Percentiles rank a stretch among this genome's conserved stretches.
Evolutionary conservation across 2,113 vertebrate genomes (phyloP).

Genomic region (Eulemur rufifrons): DNA sequence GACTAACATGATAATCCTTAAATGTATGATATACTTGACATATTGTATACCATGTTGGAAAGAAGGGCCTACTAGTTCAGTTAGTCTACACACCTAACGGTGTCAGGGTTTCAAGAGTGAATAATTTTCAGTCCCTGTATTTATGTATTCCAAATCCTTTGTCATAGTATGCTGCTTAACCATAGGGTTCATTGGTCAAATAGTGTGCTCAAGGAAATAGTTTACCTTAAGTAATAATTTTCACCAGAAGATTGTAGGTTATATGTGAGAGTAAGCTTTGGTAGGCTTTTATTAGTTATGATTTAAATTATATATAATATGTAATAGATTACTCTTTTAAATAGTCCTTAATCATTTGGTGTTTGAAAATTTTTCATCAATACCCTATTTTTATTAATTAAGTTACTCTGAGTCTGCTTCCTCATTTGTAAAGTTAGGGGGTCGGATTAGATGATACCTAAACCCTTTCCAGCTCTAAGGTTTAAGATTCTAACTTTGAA

Average conservation of each 20-base stretch:
- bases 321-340: conserved; percentile 43
- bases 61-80: neutral
- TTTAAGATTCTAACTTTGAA: conserved; percentile 37
- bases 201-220: conserved; percentile 42
- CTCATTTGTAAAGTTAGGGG: neutral
- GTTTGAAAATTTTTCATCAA: conserved; percentile 10
- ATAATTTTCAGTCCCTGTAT: conserved; percentile 22
- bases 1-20: conserved; percentile 13
- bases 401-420: neutral
- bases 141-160: conserved; percentile 42
- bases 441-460: neutral
- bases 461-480: neutral
- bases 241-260: conserved; percentile 61
- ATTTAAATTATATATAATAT: conserved; percentile 29
- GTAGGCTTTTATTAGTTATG: conserved; percentile 58
- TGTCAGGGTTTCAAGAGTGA: neutral
- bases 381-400: conserved; percentile 36
- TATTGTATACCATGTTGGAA: neutral
- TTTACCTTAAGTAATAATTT: conserved; percentile 62
- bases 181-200: conserved; percentile 28
- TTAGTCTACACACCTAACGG: neutral
- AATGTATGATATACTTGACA: neutral
- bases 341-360: conserved; percentile 47
- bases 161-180: conserved; percentile 46
- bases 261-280: conserved; percentile 6